Percentiles rank a stretch among this genome's conserved stretches.
Evolutionary conservation across 2,888 invertebrate species (phyloP).

Genomic region (Hirtodrosophila alboralis): DNA sequence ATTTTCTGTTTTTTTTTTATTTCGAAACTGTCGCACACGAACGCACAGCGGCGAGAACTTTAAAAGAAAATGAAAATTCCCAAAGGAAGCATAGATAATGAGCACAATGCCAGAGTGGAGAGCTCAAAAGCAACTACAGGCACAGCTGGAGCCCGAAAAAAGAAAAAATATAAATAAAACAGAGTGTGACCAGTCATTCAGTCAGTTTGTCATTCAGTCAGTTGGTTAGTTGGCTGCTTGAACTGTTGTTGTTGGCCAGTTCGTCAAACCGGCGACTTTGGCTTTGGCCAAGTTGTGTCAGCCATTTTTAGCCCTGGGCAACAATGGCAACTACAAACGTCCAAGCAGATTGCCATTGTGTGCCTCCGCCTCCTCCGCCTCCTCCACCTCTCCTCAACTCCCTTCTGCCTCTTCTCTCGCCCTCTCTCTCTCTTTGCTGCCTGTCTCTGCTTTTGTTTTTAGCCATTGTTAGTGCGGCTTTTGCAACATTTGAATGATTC

Average conservation of each 20-base stretch:
- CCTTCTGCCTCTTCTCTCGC: slow-evolving; percentile 37
- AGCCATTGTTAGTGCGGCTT: slow-evolving; percentile 76
- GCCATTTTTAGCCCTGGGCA: slow-evolving; percentile 71
- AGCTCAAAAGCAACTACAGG: slow-evolving; percentile 2
- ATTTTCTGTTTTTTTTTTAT: slow-evolving; percentile 21
- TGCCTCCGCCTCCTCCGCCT: slow-evolving; percentile 37
- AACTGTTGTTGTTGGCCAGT: slow-evolving; percentile 40
- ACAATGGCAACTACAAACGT: slow-evolving; percentile 46
- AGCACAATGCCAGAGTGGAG: slow-evolving; percentile 53
- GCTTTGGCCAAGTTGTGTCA: slow-evolving; percentile 59
- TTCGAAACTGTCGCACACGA: slow-evolving; percentile 72
- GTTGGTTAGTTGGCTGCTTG: slow-evolving; percentile 18
- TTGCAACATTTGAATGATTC: slow-evolving; percentile 82
- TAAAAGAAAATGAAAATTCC: slow-evolving; percentile 79
- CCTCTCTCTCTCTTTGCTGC: slow-evolving; percentile 45
- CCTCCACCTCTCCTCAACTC: slow-evolving; percentile 26
- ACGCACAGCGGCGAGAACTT: slow-evolving; percentile 62
- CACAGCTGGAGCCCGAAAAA: slow-evolving; percentile 21
- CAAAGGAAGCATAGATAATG: slow-evolving; percentile 80
- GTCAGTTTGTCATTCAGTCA: slow-evolving; percentile 38
- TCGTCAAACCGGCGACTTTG: slow-evolving; percentile 41
- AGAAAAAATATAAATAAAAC: no score
- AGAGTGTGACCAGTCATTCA: slow-evolving; percentile 31
- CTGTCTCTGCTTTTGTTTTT: slow-evolving; percentile 74
- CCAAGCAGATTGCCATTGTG: slow-evolving; percentile 57